Evolutionary conservation across 2,888 invertebrate genomes (phyloP), one percentile per base, ranked within the genome.

Genomic region (Epistrophe grossulariae): DNA sequence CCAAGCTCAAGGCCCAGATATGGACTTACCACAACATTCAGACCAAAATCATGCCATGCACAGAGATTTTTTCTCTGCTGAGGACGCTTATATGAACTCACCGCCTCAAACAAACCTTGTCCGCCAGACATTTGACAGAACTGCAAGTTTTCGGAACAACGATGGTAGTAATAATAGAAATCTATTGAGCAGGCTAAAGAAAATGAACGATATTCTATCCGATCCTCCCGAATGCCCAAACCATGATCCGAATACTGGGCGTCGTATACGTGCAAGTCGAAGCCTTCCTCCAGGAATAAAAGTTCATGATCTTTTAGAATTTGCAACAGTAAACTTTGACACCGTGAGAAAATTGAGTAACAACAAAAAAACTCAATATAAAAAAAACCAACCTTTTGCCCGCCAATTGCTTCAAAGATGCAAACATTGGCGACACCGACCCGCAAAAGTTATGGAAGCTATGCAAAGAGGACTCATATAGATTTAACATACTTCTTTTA

Each of bases 371-470:
- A 2, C 8, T 0, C 10, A 15, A 2, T 55, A 10, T 0, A 24
- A 55, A 7, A 6, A n/a, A 11, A 55, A 43, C 10, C 52, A 70
- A 43, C 15, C 7, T 28, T n/a, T 0, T 10, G 70, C 70, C 0
- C 28, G 40, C 1, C n/a, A 40, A 4, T 11, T 70, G 19, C 70
- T 70, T 28, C 40, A 55, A 11, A 55, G 55, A n/a, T 55, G 55
- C 24, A 70, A 40, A n/a, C 10, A 7, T 6, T 70, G 70, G 70
- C 10, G 0, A 28, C 24, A 43, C 1, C 6, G 5, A n/a, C 68
- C 68, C 3, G 9, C 3, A 15, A 24, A 1, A 3, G 0, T 70
- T 28, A 3, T 6, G 11, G n/a, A 40, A 13, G 52, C 52, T 15
- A 28, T 70, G 13, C 3, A 40, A 6, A 28, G 11, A 28, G 70